phyloP scores from a whole-genome alignment of 2,797 vertebrate species.

The Enteromius paludinosus region DNA sequence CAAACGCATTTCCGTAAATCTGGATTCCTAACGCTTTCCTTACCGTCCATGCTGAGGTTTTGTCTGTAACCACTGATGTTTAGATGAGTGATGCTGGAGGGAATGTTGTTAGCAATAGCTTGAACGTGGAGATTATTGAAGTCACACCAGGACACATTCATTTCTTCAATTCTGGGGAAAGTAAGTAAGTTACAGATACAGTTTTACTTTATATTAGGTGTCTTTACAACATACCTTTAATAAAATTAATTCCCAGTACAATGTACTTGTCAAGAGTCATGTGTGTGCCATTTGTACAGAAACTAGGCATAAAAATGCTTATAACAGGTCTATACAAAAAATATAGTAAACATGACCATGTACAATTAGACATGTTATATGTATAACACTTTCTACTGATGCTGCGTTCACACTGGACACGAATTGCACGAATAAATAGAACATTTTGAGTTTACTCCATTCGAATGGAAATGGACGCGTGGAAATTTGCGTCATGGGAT shows the following conservation, averaged over 20 bases:
- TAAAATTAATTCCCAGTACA: neutral
- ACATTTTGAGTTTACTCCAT: no score
- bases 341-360: no score
- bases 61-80: constrained; percentile 95
- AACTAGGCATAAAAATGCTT: neutral
- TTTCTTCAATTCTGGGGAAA: constrained; percentile 81
- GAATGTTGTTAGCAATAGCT: constrained; percentile 76
- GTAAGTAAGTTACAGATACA: neutral
- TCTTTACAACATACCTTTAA: neutral
- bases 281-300: neutral
- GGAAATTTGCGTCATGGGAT: no score
- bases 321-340: neutral
- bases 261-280: neutral
- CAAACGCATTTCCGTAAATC: neutral
- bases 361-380: neutral
- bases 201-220: neutral
- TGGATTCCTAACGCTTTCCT: neutral
- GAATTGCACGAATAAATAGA: no score
- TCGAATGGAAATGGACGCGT: no score
- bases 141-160: constrained; percentile 91
- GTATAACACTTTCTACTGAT: neutral
- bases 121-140: constrained; percentile 84
- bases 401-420: no score
- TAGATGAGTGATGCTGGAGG: constrained; percentile 78
- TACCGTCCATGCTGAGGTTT: constrained; percentile 81